Base-by-base conservation (phyloP, 1,140 invertebrate genomes). In the Centruroides vittatus region DNA sequence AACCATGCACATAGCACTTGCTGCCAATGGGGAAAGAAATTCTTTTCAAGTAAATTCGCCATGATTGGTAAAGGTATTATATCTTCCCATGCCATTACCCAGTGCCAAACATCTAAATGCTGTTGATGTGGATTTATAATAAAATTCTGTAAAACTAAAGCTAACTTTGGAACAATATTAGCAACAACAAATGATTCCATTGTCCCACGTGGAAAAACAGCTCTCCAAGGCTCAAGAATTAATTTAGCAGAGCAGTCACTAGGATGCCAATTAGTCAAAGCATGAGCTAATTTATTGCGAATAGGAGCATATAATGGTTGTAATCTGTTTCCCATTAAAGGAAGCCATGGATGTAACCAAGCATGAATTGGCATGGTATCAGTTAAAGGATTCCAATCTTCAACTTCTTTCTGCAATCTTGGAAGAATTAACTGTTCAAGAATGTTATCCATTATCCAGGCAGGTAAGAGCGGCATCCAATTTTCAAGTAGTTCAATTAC, bases 271-370 rank as follows among this genome's bases (percentile, higher is more conserved):
- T 84, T 85, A 0, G 80, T 81, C 47, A 99, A 76, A 12, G 94
- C 94, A 47, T 81, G 80, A 46, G 88, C 84, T 8, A 99, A 76
- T 72, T 98, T 98, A 34, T 92, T 84, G 55, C 95, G 80, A 61
- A 99, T 90, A 35, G 86, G 83, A n/a, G 91, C 88, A 77, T 94
- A 98, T 7, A 97, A 83, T 3, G 83, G 82, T 67, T 90, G 85
- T 67, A 98, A 73, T 54, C 81, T 78, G 65, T 71, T 75, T 81
- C 84, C 80, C 73, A 93, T 80, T 35, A 87, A 71, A 7, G 84
- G 84, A 49, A 92, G 78, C 95, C 95, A 99, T 0, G 96, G 96
- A 75, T 96, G 85, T 60, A 98, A 83, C 96, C 96, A 99, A 7
- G 84, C 81, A 75, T 98, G 93, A 65, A 98, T 89, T 3, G 94